phyloP scores from a whole-genome alignment of 2,888 invertebrate genomes.

The Parelbella ahira region DNA sequence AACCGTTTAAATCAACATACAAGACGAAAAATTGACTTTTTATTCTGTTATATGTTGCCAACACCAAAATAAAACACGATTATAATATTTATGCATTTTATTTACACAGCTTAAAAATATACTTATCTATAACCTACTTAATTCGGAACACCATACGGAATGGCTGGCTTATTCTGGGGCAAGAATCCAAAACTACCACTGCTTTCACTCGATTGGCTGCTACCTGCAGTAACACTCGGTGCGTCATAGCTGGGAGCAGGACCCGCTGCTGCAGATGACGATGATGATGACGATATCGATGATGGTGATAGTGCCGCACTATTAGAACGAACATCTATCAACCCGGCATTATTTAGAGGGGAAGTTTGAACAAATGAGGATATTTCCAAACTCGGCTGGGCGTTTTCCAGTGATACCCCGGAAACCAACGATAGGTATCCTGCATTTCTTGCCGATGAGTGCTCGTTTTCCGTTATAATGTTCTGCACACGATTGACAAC shows the following conservation, averaged over 20 bases:
- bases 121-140: slow-evolving; percentile 39
- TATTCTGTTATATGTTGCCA: no score
- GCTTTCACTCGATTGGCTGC: slow-evolving; percentile 36
- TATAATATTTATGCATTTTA: no score
- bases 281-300: slow-evolving; percentile 34
- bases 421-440: slow-evolving; percentile 66
- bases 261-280: slow-evolving; percentile 34
- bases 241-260: slow-evolving; percentile 42
- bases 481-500: slow-evolving; percentile 59
- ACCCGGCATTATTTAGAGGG: slow-evolving; percentile 32
- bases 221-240: slow-evolving; percentile 40
- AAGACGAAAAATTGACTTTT: no score
- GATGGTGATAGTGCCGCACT: slow-evolving; percentile 34
- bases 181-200: slow-evolving; percentile 48
- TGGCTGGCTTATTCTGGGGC: slow-evolving; percentile 54
- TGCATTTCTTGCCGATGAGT: slow-evolving; percentile 56
- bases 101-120: slow-evolving; percentile 30
- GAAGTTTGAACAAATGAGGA: slow-evolving; percentile 66
- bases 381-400: slow-evolving; percentile 66
- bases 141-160: slow-evolving; percentile 59
- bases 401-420: slow-evolving; percentile 63
- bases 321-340: slow-evolving; percentile 24
- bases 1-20: no score
- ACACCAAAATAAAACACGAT: no score
- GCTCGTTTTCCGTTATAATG: slow-evolving; percentile 65